phyloP scores from a whole-genome alignment of 2,797 vertebrate genomes.

The Esox lucius region DNA sequence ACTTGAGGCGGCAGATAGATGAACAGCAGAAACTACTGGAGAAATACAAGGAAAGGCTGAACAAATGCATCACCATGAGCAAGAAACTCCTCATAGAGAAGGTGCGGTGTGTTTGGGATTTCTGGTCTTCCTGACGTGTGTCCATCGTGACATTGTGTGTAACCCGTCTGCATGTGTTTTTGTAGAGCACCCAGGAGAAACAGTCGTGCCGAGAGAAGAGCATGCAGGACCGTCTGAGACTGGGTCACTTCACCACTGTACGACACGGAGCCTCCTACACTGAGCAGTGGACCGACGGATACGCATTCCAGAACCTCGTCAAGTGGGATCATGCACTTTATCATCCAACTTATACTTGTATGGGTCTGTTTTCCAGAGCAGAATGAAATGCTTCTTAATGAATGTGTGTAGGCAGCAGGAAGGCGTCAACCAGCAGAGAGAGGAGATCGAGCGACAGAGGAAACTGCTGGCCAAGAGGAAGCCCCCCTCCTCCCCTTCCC shows the following conservation, averaged over 20 bases:
- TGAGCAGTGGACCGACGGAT: slow-evolving; percentile 99
- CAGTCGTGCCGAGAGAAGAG: slow-evolving; percentile 98
- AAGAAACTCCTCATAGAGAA: slow-evolving; percentile 99
- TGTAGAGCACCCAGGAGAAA: slow-evolving; percentile 90
- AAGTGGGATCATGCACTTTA: slow-evolving; percentile 80
- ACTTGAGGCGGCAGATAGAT: slow-evolving; percentile 96
- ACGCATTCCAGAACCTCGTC: slow-evolving; percentile 99
- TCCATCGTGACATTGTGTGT: neutral
- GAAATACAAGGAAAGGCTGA: slow-evolving; percentile 97
- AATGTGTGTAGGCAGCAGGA: slow-evolving; percentile 88
- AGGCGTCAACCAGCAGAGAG: slow-evolving; percentile 98
- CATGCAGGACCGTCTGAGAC: slow-evolving; percentile 97
- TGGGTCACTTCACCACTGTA: slow-evolving; percentile 98
- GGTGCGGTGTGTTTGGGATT: slow-evolving; percentile 63
- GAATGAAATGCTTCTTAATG: neutral
- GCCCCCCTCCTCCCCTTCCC: slow-evolving; percentile 86
- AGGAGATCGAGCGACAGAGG: slow-evolving; percentile 97
- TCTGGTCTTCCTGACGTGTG: neutral
- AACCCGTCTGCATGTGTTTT: neutral
- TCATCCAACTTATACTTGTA: neutral
- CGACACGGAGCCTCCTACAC: slow-evolving; percentile 98
- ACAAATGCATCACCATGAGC: slow-evolving; percentile 99
- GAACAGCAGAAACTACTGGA: slow-evolving; percentile 98
- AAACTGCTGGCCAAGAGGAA: slow-evolving; percentile 97
- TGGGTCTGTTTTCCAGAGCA: neutral